Evolutionary conservation across 2,113 vertebrate species (phyloP), one percentile per base, ranked within the genome.

Genomic region (Fregata magnificens): DNA sequence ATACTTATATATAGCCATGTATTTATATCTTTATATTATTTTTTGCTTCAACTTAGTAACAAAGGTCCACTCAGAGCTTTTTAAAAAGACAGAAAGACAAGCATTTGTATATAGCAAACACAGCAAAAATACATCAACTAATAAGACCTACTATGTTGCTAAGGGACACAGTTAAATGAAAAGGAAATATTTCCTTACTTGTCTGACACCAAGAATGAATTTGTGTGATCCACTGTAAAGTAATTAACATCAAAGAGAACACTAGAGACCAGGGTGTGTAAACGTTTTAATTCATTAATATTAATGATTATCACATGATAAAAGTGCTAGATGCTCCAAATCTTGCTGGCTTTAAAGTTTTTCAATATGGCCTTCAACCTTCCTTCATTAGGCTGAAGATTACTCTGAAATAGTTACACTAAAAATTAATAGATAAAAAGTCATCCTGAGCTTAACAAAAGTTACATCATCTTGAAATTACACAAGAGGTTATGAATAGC

Each of bases 121-220:
- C 31, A 91, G 82, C 34, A 96, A 82, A 94, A 92, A 28, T 7
- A 42, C 25, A 29, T 87, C 49, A 93, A 74, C 42, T 52, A 82
- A 9, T 82, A 96, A 58, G 82, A 78, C 83, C 70, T 86, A 82
- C 82, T 90, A 83, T 63, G 86, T 90, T 93, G 76, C 70, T 95
- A 91, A 56, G 87, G 89, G 66, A 97, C 45, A 94, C 84, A 97
- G 90, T 92, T 81, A 93, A 94, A 94, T 79, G 87, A 97, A 96
- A 38, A 97, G 85, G 90, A 98, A 98, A 82, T 94, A 97, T 90
- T 88, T 96, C 94, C 63, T 95, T 88, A 91, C 78, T 93, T 94
- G 84, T 93, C 93, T 86, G 90, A 81, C 94, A 96, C 38, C 56
- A 97, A 97, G 95, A 97, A 95, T 80, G 56, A 96, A 96, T 83